Percentiles rank a stretch among this genome's conserved stretches.
Conservation (phyloP, 2,888 invertebrate genomes). For the Cacoxenus indagator region DNA sequence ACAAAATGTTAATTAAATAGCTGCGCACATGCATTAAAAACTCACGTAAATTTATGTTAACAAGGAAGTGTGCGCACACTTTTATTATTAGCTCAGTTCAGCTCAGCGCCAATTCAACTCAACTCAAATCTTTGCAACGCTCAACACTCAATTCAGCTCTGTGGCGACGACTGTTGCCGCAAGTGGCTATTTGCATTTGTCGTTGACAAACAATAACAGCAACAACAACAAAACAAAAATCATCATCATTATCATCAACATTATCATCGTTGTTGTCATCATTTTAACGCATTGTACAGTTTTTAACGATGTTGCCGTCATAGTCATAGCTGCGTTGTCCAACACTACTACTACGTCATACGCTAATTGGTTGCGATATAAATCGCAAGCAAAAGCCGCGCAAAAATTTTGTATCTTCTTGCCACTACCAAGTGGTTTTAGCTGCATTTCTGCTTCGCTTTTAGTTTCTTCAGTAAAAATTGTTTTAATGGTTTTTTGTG, state of each 20-base stretch:
- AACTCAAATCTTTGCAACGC: not conserved
- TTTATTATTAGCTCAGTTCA: conserved; percentile 51
- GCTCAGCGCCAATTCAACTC: not conserved
- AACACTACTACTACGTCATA: conserved; percentile 52
- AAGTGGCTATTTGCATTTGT: conserved; percentile 52
- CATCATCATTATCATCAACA: conserved; percentile 1
- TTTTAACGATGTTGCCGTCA: conserved; percentile 1
- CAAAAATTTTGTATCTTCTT: not conserved
- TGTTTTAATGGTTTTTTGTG: conserved; percentile 20
- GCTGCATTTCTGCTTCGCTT: not conserved
- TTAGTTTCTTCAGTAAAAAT: conserved; percentile 6
- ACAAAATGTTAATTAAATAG: conserved; percentile 61
- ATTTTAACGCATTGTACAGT: not conserved
- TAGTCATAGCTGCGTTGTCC: not conserved
- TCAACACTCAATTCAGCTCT: conserved; percentile 26
- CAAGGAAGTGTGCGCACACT: conserved; percentile 62
- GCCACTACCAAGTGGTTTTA: not conserved
- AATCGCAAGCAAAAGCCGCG: conserved; percentile 45
- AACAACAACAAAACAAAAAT: not conserved
- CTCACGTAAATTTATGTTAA: conserved; percentile 62
- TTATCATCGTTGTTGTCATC: not conserved
- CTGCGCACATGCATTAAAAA: conserved; percentile 57
- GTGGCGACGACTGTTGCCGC: not conserved
- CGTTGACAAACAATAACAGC: conserved; percentile 12
- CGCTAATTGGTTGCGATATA: conserved; percentile 58